Percentiles rank a stretch among this genome's conserved stretches.
These are phyloP conservation scores for Phortica magna DNA, from an alignment of 2,888 invertebrate genomes.

Conservation along the genomic window DNA sequence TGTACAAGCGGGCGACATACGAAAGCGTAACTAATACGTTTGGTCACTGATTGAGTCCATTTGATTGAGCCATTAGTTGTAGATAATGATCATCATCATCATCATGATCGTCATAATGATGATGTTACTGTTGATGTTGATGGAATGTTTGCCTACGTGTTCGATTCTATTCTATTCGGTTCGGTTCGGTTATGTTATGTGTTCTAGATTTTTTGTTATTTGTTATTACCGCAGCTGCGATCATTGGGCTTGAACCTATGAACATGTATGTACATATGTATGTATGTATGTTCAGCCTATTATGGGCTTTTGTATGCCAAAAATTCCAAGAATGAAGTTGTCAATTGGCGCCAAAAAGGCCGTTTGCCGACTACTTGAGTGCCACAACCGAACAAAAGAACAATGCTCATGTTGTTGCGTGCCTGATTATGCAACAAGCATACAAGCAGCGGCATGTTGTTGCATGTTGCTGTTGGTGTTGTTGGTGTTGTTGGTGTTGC, in stretches of 20 bases:
- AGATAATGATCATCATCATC: neutral
- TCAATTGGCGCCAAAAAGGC: constrained; percentile 26
- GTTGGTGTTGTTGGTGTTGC: constrained; percentile 7
- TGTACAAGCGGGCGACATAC: constrained; percentile 39
- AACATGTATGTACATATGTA: neutral
- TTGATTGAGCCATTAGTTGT: neutral
- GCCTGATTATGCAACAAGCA: constrained; percentile 20
- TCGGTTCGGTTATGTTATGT: neutral
- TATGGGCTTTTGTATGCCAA: neutral
- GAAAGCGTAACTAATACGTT: constrained; percentile 34
- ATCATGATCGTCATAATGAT: neutral
- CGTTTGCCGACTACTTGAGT: neutral
- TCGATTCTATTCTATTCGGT: neutral
- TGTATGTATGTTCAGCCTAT: neutral
- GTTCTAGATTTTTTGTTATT: neutral
- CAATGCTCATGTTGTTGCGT: neutral
- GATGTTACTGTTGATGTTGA: neutral
- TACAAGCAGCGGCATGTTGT: constrained; percentile 26
- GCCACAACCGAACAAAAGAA: neutral
- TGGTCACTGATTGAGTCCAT: constrained; percentile 8
- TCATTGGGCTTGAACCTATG: neutral
- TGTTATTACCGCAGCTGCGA: constrained; percentile 6
- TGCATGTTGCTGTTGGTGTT: neutral
- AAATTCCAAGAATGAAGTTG: neutral
- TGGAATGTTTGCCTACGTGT: constrained; percentile 13